Conservation (phyloP, 2,888 invertebrate species). For the Napeogenes sylphis region DNA sequence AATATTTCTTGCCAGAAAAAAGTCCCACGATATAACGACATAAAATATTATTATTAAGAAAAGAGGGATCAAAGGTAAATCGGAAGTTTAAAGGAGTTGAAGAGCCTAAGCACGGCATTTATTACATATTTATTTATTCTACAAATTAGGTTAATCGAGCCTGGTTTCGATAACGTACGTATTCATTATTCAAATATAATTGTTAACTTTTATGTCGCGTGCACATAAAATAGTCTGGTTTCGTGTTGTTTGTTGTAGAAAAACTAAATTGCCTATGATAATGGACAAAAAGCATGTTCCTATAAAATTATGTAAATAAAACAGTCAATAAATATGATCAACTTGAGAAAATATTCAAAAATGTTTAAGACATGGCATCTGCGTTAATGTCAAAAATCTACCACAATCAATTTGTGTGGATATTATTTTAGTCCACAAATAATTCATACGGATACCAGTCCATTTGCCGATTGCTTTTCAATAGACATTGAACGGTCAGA, state of each 20-base stretch:
- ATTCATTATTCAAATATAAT: neutral
- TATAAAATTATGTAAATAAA: neutral
- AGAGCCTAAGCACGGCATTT: too few relatives aligned
- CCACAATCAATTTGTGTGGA: neutral
- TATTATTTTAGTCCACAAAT: neutral
- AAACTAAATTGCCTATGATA: neutral
- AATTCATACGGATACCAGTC: constrained; percentile 2
- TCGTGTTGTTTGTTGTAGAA: constrained; percentile 1
- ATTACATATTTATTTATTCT: too few relatives aligned
- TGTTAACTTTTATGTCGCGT: constrained; percentile 1
- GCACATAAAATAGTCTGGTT: neutral
- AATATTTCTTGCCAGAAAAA: neutral
- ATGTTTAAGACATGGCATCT: neutral
- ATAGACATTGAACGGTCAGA: neutral
- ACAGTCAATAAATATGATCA: neutral
- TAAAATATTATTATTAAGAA: too few relatives aligned
- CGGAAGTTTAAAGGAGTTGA: too few relatives aligned
- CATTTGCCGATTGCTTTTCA: constrained; percentile 4
- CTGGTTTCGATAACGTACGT: too few relatives aligned
- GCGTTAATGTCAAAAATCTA: neutral
- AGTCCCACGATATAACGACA: too few relatives aligned
- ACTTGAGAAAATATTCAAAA: neutral
- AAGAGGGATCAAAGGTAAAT: too few relatives aligned
- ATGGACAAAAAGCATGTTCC: neutral
- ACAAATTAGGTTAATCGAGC: too few relatives aligned